Evolutionary conservation across 1,140 invertebrate genomes (phyloP).

Genomic region (Scaptomyza hsui): DNA sequence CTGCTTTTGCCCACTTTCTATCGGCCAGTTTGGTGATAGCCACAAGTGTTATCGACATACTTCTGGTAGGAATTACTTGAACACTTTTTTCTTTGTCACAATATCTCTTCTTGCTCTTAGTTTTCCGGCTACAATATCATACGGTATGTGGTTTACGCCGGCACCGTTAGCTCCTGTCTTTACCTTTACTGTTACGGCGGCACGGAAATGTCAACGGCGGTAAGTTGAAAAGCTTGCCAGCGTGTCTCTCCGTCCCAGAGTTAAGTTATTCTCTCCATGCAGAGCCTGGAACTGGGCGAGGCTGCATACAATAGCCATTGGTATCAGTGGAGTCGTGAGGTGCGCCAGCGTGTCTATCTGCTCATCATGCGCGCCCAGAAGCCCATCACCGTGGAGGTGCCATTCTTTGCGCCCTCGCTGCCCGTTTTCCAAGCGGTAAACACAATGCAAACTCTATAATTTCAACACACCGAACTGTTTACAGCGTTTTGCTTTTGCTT

Average conservation of each 20-base stretch:
- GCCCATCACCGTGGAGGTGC: conserved; percentile 55
- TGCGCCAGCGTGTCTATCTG: conserved; percentile 49
- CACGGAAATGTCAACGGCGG: conserved; percentile 55
- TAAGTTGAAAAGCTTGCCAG: conserved; percentile 14
- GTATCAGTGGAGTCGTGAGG: conserved; percentile 57
- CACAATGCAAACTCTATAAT: neutral
- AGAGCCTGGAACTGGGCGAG: conserved; percentile 60
- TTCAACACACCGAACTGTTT: neutral
- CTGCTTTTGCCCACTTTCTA: conserved; percentile 60
- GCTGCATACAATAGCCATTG: conserved; percentile 56
- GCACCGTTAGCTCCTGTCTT: conserved; percentile 47
- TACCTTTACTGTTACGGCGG: conserved; percentile 64
- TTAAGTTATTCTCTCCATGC: neutral
- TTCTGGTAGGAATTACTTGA: conserved; percentile 36
- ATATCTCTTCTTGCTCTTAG: conserved; percentile 20
- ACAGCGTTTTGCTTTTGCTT: neutral
- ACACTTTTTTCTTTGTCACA: neutral
- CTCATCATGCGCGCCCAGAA: conserved; percentile 58
- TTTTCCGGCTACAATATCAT: conserved; percentile 66
- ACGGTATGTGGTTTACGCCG: conserved; percentile 59
- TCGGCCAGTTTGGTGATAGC: conserved; percentile 65
- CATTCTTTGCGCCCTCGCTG: conserved; percentile 59
- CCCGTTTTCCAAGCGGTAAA: conserved; percentile 56
- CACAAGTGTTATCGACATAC: conserved; percentile 66
- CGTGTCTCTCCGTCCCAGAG: too few relatives aligned